These are phyloP conservation scores for Drosophila fulvimacula DNA, from an alignment of 2,888 invertebrate genomes.

Conservation along the genomic window DNA sequence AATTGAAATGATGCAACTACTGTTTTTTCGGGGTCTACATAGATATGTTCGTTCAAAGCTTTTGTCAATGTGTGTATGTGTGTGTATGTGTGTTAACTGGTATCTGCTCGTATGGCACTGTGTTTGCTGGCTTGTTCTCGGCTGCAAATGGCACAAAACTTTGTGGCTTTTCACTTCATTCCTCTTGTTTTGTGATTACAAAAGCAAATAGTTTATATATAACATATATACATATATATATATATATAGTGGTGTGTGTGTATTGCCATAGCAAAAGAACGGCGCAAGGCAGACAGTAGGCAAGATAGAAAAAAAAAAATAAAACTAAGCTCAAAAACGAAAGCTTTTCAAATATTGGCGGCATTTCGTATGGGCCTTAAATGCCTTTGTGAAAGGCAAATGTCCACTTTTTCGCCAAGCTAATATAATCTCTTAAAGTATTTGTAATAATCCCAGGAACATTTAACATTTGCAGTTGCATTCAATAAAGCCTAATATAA, in stretches of 20 bases:
- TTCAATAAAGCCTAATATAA: slow-evolving; percentile 42
- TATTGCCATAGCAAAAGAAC: slow-evolving; percentile 39
- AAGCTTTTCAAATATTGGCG: slow-evolving; percentile 52
- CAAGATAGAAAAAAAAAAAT: background rate
- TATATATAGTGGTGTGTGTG: background rate
- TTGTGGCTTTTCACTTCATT: slow-evolving; percentile 77
- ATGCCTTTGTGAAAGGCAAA: slow-evolving; percentile 19
- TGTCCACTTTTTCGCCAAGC: slow-evolving; percentile 6
- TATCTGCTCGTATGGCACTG: slow-evolving; percentile 38
- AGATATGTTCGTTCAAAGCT: slow-evolving; percentile 39
- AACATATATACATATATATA: background rate
- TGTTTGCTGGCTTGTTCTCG: slow-evolving; percentile 43
- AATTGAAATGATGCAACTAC: slow-evolving; percentile 5
- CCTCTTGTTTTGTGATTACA: slow-evolving; percentile 65
- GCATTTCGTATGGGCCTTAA: slow-evolving; percentile 30
- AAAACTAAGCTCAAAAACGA: slow-evolving; percentile 23
- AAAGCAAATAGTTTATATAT: slow-evolving; percentile 63
- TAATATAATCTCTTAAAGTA: slow-evolving; percentile 41
- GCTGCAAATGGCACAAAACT: slow-evolving; percentile 58
- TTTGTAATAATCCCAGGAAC: slow-evolving; percentile 21
- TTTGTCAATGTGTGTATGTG: slow-evolving; percentile 26
- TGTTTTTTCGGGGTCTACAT: slow-evolving; percentile 30
- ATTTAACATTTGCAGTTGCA: slow-evolving; percentile 40
- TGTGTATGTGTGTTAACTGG: slow-evolving; percentile 51
- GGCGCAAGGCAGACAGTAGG: slow-evolving; percentile 8